Evolutionary conservation across 2,113 vertebrate genomes (phyloP).

Genomic region (Megaceryle torquata): DNA sequence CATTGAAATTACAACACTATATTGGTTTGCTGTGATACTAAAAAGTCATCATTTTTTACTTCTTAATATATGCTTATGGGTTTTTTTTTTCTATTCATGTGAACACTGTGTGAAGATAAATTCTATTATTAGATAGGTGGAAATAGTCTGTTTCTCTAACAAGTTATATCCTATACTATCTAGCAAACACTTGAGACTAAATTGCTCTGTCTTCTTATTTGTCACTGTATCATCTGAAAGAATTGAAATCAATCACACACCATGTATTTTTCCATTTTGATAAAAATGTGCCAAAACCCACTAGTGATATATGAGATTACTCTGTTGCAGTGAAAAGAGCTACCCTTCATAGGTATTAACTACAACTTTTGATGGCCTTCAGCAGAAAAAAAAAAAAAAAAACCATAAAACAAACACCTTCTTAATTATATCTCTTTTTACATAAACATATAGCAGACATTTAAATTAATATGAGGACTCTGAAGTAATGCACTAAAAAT

Average conservation of each 20-base stretch:
- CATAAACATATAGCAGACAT: neutral
- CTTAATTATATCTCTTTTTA: neutral
- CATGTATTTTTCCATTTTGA: neutral
- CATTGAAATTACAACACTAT: neutral
- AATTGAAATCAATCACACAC: conserved; percentile 34
- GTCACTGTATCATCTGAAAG: conserved; percentile 5
- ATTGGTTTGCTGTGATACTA: neutral
- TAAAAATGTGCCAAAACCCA: neutral
- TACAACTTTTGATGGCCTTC: neutral
- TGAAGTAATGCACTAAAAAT: too few species aligned
- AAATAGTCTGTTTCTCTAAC: neutral
- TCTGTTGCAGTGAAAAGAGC: neutral
- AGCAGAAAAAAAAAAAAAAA: neutral
- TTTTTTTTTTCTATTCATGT: neutral
- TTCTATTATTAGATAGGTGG: neutral
- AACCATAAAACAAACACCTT: neutral
- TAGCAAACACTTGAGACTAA: neutral
- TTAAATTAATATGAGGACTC: neutral
- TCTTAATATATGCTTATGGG: neutral
- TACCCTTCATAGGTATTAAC: conserved; percentile 22
- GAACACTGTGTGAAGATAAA: neutral
- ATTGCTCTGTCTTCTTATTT: conserved; percentile 14
- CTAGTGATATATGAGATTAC: conserved; percentile 32
- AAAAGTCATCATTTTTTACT: neutral
- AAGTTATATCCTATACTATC: neutral